These are phyloP conservation scores for Drosophila paranaensis DNA, from an alignment of 2,888 invertebrate species.

Conservation along the genomic window DNA sequence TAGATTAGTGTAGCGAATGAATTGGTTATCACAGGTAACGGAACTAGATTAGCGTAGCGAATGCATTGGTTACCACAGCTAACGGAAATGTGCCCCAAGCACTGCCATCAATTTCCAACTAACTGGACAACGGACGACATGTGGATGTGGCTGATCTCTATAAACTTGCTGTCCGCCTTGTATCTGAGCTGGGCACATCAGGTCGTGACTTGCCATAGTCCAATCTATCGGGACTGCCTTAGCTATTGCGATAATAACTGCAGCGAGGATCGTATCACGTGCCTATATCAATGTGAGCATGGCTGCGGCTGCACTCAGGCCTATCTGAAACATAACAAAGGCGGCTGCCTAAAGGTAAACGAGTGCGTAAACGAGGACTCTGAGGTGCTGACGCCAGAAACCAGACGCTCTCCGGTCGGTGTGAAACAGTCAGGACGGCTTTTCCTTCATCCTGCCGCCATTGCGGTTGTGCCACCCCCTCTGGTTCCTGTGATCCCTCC, in stretches of 20 bases:
- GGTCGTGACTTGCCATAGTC: background rate
- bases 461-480: too few relatives aligned
- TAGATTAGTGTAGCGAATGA: background rate
- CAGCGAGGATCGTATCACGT: fast-evolving
- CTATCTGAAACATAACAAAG: slow-evolving; percentile 16
- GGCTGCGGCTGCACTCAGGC: slow-evolving; percentile 30
- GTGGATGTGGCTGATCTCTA: slow-evolving; percentile 2
- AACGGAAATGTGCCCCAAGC: background rate
- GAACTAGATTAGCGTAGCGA: background rate
- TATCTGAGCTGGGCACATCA: slow-evolving; percentile 3
- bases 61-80: slow-evolving; percentile 9
- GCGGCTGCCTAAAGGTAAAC: slow-evolving; percentile 4
- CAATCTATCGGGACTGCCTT: slow-evolving; percentile 2
- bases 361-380: background rate
- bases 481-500: too few relatives aligned
- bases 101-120: background rate
- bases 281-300: slow-evolving; percentile 8
- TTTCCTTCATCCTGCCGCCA: too few relatives aligned
- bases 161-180: slow-evolving; percentile 1
- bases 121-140: slow-evolving; percentile 15
- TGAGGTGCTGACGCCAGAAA: too few relatives aligned
- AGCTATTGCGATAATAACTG: slow-evolving; percentile 26
- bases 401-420: too few relatives aligned
- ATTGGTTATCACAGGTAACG: too few relatives aligned
- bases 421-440: too few relatives aligned